Evolutionary conservation across 2,888 invertebrate genomes (phyloP).

Genomic region (Suillia variegata): DNA sequence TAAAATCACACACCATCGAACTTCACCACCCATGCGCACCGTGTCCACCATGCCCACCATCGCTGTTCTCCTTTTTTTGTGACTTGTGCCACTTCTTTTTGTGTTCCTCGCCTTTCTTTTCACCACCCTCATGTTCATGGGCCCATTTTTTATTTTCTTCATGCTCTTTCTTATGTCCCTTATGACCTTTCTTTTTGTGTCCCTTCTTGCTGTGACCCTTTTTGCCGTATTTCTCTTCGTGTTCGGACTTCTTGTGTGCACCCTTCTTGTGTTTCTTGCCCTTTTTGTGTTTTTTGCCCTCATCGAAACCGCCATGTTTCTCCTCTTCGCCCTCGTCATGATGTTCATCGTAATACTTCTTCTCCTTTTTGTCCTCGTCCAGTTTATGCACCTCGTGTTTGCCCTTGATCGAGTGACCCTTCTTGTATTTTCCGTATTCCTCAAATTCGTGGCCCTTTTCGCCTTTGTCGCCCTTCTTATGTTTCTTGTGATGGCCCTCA

Average conservation of each 20-base stretch:
- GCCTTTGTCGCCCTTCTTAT: slow-evolving; percentile 64
- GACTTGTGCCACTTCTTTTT: slow-evolving; percentile 76
- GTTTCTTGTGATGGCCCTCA: slow-evolving; percentile 61
- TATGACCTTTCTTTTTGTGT: slow-evolving; percentile 77
- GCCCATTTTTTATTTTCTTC: slow-evolving; percentile 79
- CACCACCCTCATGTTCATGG: slow-evolving; percentile 75
- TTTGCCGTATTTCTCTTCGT: slow-evolving; percentile 79
- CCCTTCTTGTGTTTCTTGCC: slow-evolving; percentile 82
- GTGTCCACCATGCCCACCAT: slow-evolving; percentile 38
- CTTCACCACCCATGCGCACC: no score
- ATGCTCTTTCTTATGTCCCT: slow-evolving; percentile 78
- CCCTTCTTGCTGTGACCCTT: slow-evolving; percentile 82
- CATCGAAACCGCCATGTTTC: slow-evolving; percentile 80
- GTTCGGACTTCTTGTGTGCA: slow-evolving; percentile 77
- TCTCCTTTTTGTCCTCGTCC: slow-evolving; percentile 85
- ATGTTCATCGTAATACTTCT: slow-evolving; percentile 85
- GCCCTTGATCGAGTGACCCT: slow-evolving; percentile 85
- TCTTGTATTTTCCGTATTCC: slow-evolving; percentile 73
- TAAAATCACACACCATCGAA: no score
- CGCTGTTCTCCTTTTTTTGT: slow-evolving; percentile 64
- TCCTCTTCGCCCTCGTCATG: slow-evolving; percentile 82
- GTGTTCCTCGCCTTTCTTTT: slow-evolving; percentile 80
- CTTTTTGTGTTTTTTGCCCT: slow-evolving; percentile 80
- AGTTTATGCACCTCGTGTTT: slow-evolving; percentile 84
- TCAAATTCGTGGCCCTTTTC: slow-evolving; percentile 63